Base-by-base conservation (phyloP, 2,113 vertebrate species). In the Syngnathus floridae region DNA sequence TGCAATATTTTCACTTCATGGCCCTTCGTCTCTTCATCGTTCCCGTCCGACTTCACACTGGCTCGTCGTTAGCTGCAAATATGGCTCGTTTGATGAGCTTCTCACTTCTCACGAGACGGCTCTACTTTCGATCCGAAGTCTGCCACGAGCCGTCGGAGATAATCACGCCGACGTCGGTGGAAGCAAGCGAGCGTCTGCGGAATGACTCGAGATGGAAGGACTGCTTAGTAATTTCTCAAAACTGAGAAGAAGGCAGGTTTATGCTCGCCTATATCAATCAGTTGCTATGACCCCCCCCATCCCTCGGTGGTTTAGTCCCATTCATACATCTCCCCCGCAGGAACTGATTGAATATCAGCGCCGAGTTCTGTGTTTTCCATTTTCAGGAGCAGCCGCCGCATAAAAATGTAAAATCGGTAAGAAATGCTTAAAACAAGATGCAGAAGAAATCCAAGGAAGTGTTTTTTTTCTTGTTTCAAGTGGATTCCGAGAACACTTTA, bases 1-100 rank as follows among this genome's bases (percentile, higher is more conserved):
- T 35, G 16, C 26, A 31, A 31, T 31, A 31, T 31, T 31, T 31
- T 31, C 26, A 3, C 26, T 31, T 31, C 26, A 3, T 31, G 26
- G 26, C 49, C 37, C 52, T 69, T 73, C 64, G 4, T 87, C 75
- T 80, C 71, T 71, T 68, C 67, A 70, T 77, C 66, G 54, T 70
- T 62, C 61, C 60, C 70, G 83, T 84, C 78, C 85, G 78, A 56
- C 67, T 70, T 78, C 73, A 82, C 82, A 81, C 60, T 56, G 82
- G 80, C 80, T 74, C 73, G 73, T 86, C 81, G 78, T 87, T 84
- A 85, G 52, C 54, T 19, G 35, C 66, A 64, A 76, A 72, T 66
- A 71, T 67, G 48, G 74, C 67, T 86, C 77, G 83, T 80, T 86
- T 85, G 70, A 87, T 88, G 79, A 80, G 73, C 77, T 70, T 65